phyloP scores from a whole-genome alignment of 2,113 vertebrate genomes.

The Parus major region DNA sequence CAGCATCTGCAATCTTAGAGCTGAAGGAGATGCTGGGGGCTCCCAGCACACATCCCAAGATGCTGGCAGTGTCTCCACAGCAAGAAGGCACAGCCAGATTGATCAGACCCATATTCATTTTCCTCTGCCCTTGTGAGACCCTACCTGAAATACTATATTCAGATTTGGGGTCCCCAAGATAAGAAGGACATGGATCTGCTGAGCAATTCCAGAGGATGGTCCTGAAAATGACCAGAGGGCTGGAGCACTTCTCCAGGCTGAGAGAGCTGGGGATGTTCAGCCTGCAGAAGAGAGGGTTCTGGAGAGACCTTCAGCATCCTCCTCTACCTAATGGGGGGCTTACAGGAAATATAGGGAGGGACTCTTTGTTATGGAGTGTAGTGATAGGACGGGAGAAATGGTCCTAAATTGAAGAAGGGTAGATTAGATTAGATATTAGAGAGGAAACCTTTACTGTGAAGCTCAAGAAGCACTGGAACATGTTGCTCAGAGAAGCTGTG shows the following conservation, averaged over 20 bases:
- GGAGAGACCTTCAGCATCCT: not conserved
- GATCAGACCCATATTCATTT: not conserved
- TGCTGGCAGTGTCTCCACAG: not conserved
- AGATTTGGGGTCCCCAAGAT: not conserved
- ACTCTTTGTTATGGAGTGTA: not conserved
- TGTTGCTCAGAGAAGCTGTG: not conserved
- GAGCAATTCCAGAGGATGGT: accelerated
- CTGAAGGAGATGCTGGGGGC: not conserved
- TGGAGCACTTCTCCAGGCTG: not conserved
- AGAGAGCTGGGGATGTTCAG: not conserved
- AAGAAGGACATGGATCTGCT: not conserved
- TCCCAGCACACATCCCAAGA: not conserved
- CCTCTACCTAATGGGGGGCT: not conserved
- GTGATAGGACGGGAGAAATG: not conserved
- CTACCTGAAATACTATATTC: not conserved
- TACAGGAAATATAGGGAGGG: not conserved
- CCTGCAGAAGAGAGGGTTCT: not conserved
- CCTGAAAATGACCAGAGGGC: not conserved
- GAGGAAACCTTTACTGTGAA: not conserved
- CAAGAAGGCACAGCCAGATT: not conserved
- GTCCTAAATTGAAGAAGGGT: not conserved
- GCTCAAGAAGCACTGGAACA: not conserved
- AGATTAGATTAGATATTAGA: not conserved
- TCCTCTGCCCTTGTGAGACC: not conserved
- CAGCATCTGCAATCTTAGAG: not conserved